A percentile compares a stretch with the other conserved stretches of the same genome.
phyloP scores from a whole-genome alignment of 23 tunicate species.

The Phallusia fumigata region DNA sequence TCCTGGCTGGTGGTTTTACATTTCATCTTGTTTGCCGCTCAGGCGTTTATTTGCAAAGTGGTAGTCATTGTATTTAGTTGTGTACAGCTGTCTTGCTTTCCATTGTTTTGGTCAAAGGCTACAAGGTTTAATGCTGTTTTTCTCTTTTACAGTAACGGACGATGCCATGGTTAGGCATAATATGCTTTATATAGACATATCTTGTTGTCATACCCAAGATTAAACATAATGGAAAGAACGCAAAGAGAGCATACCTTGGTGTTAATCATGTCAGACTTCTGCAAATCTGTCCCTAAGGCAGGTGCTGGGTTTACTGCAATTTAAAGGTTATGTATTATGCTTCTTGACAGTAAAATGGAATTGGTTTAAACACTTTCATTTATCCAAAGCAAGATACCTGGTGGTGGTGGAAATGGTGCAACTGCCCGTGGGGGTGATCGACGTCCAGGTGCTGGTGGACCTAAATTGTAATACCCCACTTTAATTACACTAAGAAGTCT shows the following conservation, averaged over 20 bases:
- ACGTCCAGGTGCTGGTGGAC: background rate
- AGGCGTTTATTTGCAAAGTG: no score
- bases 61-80: no score
- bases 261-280: constrained; percentile 4
- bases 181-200: no score
- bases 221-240: background rate
- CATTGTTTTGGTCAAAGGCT: no score
- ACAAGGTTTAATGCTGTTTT: no score
- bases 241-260: background rate
- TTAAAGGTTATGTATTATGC: background rate
- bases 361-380: background rate
- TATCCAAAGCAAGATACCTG: background rate
- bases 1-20: no score
- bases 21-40: no score
- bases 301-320: constrained; percentile 8
- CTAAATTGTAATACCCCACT: background rate
- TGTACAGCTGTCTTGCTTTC: no score
- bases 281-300: background rate
- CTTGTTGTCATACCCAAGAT: no score
- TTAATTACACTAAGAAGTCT: background rate
- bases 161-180: no score
- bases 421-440: background rate
- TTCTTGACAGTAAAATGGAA: no score
- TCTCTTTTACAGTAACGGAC: no score
- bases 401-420: constrained; percentile 27